phyloP scores from a whole-genome alignment of 2,888 invertebrate species.

The Oligia fasciuncula region DNA sequence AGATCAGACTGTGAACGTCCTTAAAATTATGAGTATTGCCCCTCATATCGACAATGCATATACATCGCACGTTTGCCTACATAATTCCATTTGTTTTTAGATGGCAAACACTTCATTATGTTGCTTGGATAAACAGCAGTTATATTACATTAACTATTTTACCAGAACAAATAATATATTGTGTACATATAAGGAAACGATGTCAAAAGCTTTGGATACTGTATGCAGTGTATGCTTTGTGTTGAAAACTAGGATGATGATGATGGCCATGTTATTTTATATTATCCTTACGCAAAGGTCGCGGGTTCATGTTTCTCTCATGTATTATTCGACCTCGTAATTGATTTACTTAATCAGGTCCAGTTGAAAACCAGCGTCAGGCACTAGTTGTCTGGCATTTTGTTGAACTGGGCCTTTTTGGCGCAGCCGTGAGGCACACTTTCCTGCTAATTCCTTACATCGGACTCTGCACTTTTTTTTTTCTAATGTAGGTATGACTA shows the following conservation, averaged over 20 bases:
- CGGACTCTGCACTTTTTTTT: no score
- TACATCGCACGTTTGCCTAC: neutral
- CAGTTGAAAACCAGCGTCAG: no score
- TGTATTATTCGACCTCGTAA: no score
- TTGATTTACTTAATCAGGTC: neutral
- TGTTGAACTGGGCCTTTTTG: no score
- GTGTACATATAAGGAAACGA: constrained; percentile 14
- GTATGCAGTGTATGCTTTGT: constrained; percentile 3
- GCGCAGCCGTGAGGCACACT: no score
- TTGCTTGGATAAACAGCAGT: constrained; percentile 18
- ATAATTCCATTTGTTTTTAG: constrained; percentile 5
- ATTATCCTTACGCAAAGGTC: neutral
- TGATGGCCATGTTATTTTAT: neutral
- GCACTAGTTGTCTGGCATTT: no score
- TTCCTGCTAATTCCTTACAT: no score
- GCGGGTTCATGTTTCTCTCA: neutral
- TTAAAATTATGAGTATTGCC: no score
- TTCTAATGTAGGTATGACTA: no score
- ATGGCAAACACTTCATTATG: constrained; percentile 40
- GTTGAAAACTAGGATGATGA: neutral
- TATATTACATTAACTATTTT: neutral
- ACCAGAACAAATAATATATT: constrained; percentile 38
- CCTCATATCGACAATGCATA: constrained; percentile 2
- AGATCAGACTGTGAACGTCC: no score
- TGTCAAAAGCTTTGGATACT: constrained; percentile 17